Base-by-base conservation (phyloP, 2,113 vertebrate species). In the Symphodus melops region DNA sequence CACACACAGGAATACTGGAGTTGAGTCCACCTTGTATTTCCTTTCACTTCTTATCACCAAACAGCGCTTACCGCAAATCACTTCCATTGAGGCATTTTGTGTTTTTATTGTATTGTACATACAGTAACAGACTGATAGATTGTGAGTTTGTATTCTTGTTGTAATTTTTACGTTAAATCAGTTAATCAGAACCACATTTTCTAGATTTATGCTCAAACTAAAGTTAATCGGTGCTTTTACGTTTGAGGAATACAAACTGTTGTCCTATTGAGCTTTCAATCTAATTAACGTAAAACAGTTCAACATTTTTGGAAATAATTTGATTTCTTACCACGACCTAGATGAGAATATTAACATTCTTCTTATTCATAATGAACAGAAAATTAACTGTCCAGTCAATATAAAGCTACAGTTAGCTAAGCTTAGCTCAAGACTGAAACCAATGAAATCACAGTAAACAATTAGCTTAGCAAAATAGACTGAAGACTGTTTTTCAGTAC, bases 1-100 rank as follows among this genome's bases (percentile, higher is more conserved):
- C 39, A 41, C 39, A 41, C 20, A 75, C 25, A 49, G 3, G 61
- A 52, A 66, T 21, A 16, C 81, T 81, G 79, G 81, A 69, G 86
- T 72, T 76, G 86, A 81, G 86, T 85, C 23, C 10, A 5, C 57
- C 65, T 62, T 72, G 60, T 68, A 4, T 56, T 84, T 44, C 36
- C 21, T 77, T 54, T 71, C 55, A 75, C 75, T 82, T 73, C 63
- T 63, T 81, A 57, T 83, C 72, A 63, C 72, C 59, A 60, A 64
- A 51, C 44, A 63, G 72, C 78, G 53, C 70, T 63, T 60, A 21
- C 72, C 59, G 52, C 36, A 41, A 33, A 11, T 52, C 49, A 33
- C 21, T 71, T 68, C 62, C 62, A 75, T 58, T 68, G 25, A 81
- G 23, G 51, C 67, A 52, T 55, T 23, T 54, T 79, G 75, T 79